These are phyloP conservation scores for Drosophila bifasciata DNA, from an alignment of 1,140 invertebrate genomes.

Conservation along the genomic window DNA sequence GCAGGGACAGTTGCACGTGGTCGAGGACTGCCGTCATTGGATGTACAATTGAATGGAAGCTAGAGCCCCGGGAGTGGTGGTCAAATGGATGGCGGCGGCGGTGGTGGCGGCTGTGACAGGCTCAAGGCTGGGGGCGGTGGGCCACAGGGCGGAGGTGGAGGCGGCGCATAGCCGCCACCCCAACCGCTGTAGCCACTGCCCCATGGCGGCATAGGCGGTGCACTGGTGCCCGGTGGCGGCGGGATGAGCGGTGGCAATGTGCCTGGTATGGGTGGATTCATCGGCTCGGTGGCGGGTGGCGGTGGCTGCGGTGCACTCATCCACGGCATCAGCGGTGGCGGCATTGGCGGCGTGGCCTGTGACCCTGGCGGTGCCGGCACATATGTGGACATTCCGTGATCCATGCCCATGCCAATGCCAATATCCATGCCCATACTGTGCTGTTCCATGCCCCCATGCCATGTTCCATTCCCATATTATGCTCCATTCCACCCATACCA, in stretches of 20 bases:
- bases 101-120: constrained; percentile 81
- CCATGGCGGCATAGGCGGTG: constrained; percentile 84
- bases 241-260: constrained; percentile 72
- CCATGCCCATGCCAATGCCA: constrained; percentile 52
- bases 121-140: constrained; percentile 85
- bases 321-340: constrained; percentile 82
- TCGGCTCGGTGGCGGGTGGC: constrained; percentile 83
- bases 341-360: constrained; percentile 74
- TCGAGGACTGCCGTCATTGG: constrained; percentile 16
- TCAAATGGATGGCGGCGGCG: constrained; percentile 84
- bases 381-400: constrained; percentile 53
- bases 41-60: too few species aligned
- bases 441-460: constrained; percentile 64
- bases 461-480: constrained; percentile 63
- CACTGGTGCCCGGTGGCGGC: constrained; percentile 73
- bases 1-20: constrained; percentile 44
- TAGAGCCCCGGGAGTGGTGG: constrained; percentile 1
- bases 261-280: constrained; percentile 80
- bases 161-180: constrained; percentile 85
- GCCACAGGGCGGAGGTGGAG: constrained; percentile 85
- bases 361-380: constrained; percentile 68
- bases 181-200: constrained; percentile 61
- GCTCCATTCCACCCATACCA: constrained; percentile 56
- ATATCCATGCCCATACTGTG: constrained; percentile 30
- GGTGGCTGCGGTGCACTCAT: constrained; percentile 81